Evolutionary conservation across 2,797 vertebrate genomes (phyloP).

Genomic region (Pseudochirops corinnae): DNA sequence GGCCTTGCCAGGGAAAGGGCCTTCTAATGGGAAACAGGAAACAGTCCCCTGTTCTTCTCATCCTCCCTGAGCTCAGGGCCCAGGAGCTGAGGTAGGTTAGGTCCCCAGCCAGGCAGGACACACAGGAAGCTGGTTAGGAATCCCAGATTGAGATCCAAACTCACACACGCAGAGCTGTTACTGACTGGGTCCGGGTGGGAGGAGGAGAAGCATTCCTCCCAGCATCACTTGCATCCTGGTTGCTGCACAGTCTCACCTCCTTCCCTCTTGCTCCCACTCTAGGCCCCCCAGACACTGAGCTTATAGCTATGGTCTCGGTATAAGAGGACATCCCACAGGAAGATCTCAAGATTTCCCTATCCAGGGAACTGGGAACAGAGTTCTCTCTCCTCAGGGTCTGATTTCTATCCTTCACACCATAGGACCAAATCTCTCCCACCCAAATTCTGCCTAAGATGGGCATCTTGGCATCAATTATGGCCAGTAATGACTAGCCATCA

Average conservation of each 20-base stretch:
- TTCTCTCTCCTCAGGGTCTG: neutral
- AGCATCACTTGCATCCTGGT: neutral
- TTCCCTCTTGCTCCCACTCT: neutral
- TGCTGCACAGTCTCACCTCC: neutral
- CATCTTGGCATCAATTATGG: neutral
- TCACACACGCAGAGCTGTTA: constrained; percentile 59
- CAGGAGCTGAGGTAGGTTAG: constrained; percentile 65
- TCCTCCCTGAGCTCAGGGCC: neutral
- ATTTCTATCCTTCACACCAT: constrained; percentile 3
- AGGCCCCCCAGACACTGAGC: neutral
- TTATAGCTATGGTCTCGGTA: neutral
- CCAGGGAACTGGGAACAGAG: neutral
- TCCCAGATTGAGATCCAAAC: constrained; percentile 47
- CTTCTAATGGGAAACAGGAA: constrained; percentile 24
- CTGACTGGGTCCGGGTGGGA: constrained; percentile 46
- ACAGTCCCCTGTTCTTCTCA: neutral
- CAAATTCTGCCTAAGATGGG: neutral
- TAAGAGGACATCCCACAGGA: neutral
- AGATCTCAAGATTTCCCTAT: neutral
- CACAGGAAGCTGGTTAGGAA: constrained; percentile 74
- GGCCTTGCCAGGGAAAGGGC: constrained; percentile 23
- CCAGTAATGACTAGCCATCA: neutral
- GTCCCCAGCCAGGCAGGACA: constrained; percentile 78
- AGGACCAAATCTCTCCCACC: neutral
- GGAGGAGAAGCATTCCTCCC: constrained; percentile 51